Percentiles rank a stretch among this genome's conserved stretches.
Evolutionary conservation across 2,113 vertebrate species (phyloP).

Genomic region (Pterocles gutturalis): DNA sequence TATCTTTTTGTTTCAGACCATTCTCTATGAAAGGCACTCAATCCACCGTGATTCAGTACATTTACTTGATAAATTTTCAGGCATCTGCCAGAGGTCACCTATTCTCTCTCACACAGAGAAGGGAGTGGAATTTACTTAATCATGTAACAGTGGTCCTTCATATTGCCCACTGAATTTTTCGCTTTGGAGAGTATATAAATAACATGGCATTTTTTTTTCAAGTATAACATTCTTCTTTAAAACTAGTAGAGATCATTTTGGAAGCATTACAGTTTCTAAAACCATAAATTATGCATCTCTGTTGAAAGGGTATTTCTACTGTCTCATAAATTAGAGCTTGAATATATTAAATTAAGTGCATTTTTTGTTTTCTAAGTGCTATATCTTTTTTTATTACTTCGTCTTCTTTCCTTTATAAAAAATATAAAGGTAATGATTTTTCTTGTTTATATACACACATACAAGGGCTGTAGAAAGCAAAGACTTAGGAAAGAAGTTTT

Average conservation of each 20-base stretch:
- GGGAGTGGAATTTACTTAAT: neutral
- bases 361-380: neutral
- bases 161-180: neutral
- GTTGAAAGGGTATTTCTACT: conserved; percentile 1
- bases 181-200: neutral
- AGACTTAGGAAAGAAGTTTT: neutral
- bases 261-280: neutral
- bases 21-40: neutral
- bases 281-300: neutral
- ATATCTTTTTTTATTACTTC: neutral
- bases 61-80: neutral
- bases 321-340: neutral
- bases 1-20: neutral
- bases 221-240: neutral
- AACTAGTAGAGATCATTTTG: neutral
- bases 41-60: neutral
- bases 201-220: neutral
- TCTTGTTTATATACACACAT: neutral
- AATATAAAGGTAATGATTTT: neutral
- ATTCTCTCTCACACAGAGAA: neutral
- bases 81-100: neutral
- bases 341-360: neutral
- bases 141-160: neutral
- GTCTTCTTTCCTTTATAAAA: neutral
- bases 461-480: neutral